phyloP scores from a whole-genome alignment of 2,797 vertebrate species.

The Nasua narica region DNA sequence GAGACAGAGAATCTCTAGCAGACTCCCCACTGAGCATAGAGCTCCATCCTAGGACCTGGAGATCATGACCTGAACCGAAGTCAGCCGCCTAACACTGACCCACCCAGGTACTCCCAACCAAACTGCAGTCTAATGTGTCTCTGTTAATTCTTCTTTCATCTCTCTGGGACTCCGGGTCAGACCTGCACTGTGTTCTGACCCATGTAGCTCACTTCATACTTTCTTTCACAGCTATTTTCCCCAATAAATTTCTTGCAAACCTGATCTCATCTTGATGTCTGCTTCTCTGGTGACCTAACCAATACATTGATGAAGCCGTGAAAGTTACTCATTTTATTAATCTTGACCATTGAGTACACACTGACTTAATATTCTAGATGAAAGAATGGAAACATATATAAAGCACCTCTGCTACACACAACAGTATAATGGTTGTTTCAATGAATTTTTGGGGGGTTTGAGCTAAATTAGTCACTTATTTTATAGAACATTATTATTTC shows the following conservation, averaged over 20 bases:
- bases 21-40: not conserved
- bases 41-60: not conserved
- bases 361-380: not conserved
- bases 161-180: not conserved
- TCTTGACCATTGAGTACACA: not conserved
- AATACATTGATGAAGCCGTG: not conserved
- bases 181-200: not conserved
- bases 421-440: not conserved
- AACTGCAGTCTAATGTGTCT: not conserved
- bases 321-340: not conserved
- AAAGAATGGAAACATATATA: not conserved
- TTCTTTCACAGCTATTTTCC: not conserved
- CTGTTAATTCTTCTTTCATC: fast-evolving
- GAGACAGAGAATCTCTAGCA: not conserved
- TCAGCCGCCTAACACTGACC: not conserved
- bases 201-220: not conserved
- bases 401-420: not conserved
- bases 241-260: not conserved
- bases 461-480: not conserved
- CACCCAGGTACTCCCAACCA: not conserved
- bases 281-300: not conserved
- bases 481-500: not conserved
- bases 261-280: not conserved
- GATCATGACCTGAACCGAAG: not conserved
- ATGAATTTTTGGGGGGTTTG: not conserved